These are phyloP conservation scores for Sebastes iracundus DNA, from an alignment of 2,797 vertebrate genomes.

Conservation along the genomic window DNA sequence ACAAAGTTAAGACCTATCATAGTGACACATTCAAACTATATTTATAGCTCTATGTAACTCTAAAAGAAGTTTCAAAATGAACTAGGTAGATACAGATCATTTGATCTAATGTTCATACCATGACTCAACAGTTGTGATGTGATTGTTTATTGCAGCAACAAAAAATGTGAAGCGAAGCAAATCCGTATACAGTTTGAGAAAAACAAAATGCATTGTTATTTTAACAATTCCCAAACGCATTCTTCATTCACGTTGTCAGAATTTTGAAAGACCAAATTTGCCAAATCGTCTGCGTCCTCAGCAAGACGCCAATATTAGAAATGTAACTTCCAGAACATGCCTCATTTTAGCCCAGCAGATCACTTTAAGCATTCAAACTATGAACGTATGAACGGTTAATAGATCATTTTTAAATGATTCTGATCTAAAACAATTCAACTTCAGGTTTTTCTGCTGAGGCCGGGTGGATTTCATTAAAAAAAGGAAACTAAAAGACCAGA, in stretches of 20 bases:
- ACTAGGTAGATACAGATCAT: neutral
- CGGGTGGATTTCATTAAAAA: neutral
- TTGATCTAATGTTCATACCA: neutral
- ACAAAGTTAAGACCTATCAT: neutral
- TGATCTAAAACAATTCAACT: neutral
- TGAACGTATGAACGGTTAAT: neutral
- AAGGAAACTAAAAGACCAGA: neutral
- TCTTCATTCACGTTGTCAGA: neutral
- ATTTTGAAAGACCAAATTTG: neutral
- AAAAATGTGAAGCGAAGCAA: slow-evolving; percentile 28
- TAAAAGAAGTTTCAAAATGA: neutral
- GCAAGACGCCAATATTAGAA: neutral
- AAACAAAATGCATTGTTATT: neutral
- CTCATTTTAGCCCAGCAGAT: neutral
- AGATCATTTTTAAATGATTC: neutral
- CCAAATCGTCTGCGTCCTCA: neutral
- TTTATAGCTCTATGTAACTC: too few species aligned
- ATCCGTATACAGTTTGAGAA: slow-evolving; percentile 29
- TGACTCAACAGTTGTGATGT: slow-evolving; percentile 17
- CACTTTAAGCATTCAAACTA: neutral
- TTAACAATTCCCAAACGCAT: slow-evolving; percentile 8
- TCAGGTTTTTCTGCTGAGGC: neutral
- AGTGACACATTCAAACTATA: neutral
- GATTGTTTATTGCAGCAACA: slow-evolving; percentile 76
- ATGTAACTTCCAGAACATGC: neutral